These are phyloP conservation scores for Pomacea maculata DNA, from an alignment of 1,140 invertebrate genomes.

Conservation along the genomic window DNA sequence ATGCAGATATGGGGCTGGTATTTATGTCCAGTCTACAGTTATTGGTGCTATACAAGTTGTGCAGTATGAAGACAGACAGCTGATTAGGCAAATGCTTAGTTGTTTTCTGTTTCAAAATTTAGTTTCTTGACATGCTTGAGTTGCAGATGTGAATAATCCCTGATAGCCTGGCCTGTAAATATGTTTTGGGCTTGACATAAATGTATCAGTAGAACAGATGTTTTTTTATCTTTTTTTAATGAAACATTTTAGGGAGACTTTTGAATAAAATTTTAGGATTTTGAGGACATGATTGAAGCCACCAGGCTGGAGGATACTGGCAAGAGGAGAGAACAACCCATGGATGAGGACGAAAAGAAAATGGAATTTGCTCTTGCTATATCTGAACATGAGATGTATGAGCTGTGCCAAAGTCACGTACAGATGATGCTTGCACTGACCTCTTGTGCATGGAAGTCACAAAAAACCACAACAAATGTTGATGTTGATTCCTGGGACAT, in stretches of 20 bases:
- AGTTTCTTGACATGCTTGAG: background rate
- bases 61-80: too few species aligned
- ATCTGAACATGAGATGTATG: conserved; percentile 56
- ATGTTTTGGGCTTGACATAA: too few species aligned
- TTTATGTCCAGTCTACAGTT: too few species aligned
- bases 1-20: too few species aligned
- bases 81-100: background rate
- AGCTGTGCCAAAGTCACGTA: conserved; percentile 49
- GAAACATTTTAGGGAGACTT: background rate
- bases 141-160: background rate
- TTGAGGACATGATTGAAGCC: conserved; percentile 58
- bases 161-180: too few species aligned
- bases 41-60: too few species aligned
- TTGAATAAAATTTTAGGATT: conserved; percentile 46
- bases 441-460: conserved; percentile 47
- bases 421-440: conserved; percentile 29
- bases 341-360: conserved; percentile 27
- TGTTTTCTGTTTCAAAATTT: background rate
- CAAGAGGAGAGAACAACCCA: conserved; percentile 7
- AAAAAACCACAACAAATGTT: background rate
- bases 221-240: background rate
- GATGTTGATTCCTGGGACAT: conserved; percentile 24
- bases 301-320: conserved; percentile 40
- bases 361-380: conserved; percentile 35
- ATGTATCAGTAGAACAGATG: background rate